Evolutionary conservation across 2,113 vertebrate species (phyloP).

Genomic region (Protobothrops flavoviridis): DNA sequence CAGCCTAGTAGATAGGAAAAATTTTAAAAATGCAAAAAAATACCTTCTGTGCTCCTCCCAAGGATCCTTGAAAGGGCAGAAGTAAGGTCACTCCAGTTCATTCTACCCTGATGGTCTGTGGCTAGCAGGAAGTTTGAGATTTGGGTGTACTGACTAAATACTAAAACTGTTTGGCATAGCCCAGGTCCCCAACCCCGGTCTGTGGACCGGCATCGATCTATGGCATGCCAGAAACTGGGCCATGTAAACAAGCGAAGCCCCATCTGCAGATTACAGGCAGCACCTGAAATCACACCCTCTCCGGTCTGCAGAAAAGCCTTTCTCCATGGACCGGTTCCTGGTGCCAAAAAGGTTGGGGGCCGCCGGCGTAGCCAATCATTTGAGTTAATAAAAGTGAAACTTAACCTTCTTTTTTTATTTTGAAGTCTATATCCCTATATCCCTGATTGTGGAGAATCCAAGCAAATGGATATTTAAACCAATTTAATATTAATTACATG

Average conservation of each 20-base stretch:
- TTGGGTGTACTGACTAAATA: background rate
- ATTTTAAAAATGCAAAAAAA: background rate
- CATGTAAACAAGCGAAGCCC: too few species aligned
- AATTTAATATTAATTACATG: background rate
- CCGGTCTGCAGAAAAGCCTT: too few species aligned
- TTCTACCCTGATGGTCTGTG: background rate
- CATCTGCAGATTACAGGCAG: too few species aligned
- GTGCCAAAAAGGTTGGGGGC: too few species aligned
- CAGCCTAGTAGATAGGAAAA: background rate
- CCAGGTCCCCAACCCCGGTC: too few species aligned
- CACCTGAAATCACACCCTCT: too few species aligned
- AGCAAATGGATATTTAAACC: background rate
- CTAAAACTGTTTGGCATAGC: background rate
- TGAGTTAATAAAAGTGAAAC: background rate
- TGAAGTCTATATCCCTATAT: background rate
- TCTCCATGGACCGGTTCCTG: too few species aligned
- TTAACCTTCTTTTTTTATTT: background rate
- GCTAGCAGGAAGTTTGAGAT: background rate
- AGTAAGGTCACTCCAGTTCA: background rate
- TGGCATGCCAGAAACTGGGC: too few species aligned
- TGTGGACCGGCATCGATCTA: too few species aligned
- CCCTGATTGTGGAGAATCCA: background rate
- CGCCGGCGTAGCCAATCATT: background rate
- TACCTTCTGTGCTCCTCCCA: background rate
- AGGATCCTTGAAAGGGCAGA: background rate